Evolutionary conservation across 1,140 invertebrate species (phyloP).

Genomic region (Halesus radiatus): DNA sequence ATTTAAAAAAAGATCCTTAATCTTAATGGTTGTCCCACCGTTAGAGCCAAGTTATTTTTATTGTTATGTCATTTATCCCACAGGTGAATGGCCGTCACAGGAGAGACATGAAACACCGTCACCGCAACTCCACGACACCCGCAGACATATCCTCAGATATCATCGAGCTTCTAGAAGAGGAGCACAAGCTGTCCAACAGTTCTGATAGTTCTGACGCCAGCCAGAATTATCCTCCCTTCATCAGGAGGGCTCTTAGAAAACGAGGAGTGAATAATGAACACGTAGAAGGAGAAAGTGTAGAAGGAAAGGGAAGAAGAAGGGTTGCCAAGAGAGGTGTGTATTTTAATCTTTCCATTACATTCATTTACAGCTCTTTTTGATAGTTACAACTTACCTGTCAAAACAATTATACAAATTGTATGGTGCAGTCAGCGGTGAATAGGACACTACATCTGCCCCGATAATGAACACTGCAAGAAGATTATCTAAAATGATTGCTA

Average conservation of each 20-base stretch:
- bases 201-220: conserved; percentile 50
- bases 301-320: conserved; percentile 69
- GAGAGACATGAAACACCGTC: conserved; percentile 59
- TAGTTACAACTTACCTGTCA: no score
- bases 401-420: no score
- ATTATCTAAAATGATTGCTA: no score
- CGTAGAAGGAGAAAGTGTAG: conserved; percentile 66
- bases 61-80: not conserved
- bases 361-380: no score
- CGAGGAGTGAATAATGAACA: conserved; percentile 50
- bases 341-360: not conserved
- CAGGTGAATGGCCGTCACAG: conserved; percentile 66
- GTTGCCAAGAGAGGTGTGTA: conserved; percentile 43
- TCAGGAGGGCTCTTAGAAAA: conserved; percentile 54
- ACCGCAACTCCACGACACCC: conserved; percentile 41
- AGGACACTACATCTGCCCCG: no score
- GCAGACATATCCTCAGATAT: conserved; percentile 47
- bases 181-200: conserved; percentile 49
- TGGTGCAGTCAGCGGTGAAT: no score
- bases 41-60: no score
- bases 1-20: no score
- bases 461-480: no score
- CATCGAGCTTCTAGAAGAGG: conserved; percentile 46
- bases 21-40: no score
- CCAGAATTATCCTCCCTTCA: conserved; percentile 55